Base-by-base conservation (phyloP, 1,140 invertebrate genomes). In the Magallana ariakensis region DNA sequence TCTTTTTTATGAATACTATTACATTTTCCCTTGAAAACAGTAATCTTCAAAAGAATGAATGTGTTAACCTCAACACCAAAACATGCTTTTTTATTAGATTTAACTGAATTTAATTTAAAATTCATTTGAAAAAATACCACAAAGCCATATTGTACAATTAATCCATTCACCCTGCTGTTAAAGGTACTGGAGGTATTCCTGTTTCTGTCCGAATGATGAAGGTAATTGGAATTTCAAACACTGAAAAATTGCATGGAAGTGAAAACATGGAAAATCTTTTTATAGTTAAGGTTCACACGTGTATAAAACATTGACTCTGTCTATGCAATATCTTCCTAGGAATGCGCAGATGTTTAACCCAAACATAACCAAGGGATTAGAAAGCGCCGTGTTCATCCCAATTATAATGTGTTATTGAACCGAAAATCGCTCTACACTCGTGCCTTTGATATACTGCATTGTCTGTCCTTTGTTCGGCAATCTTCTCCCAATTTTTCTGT, bases 391-490 rank as follows among this genome's bases (percentile, higher is more conserved):
- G 66, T 75, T 75, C 66, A 75, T 75, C 66, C 66, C 22, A 75
- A 75, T 75, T 75, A 75, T 75, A 75, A 75, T 75, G 66, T 75
- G 66, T 26, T 75, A 75, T 75, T 75, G 66, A 75, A 75, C 66
- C 62, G 22, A 22, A 26, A 22, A 75, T 75, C 66, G 66, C 66
- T 22, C 22, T 75, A 46, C 66, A 75, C 66, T 75, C 6, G 22
- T 70, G 19, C 58, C n/a, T n/a, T 60, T 60, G 5, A 60, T 60
- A 60, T 60, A 60, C 15, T 16, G 58, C 58, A 5, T 46, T 6
- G 58, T 60, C 5, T 60, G n/a, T 60, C 58, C 58, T 16, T 60
- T 60, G 58, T 60, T 60, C n/a, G 58, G n/a, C n/a, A 60, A 15
- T n/a, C n/a, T 13, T 60, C 58, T 60, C n/a, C 58, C 15, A 60